Percentiles rank a stretch among this genome's conserved stretches.
These are phyloP conservation scores for Microtus obscurus DNA, from an alignment of 2,797 vertebrate genomes.

Conservation along the genomic window DNA sequence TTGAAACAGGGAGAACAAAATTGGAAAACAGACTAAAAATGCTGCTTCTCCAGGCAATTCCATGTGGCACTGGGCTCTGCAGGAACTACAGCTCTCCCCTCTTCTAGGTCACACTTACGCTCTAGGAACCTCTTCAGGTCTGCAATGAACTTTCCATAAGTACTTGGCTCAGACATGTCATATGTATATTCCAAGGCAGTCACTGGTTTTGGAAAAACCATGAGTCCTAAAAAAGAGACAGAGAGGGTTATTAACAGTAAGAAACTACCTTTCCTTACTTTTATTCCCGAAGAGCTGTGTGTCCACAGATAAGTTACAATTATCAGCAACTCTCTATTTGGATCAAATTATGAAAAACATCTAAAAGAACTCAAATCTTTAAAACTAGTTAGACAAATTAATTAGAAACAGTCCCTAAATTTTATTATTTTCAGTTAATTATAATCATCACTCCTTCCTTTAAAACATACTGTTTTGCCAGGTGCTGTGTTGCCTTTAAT, in stretches of 20 bases:
- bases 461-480: constrained; percentile 61
- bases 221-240: constrained; percentile 90
- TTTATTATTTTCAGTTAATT: constrained; percentile 43
- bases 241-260: constrained; percentile 62
- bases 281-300: constrained; percentile 42
- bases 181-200: constrained; percentile 91
- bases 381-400: neutral
- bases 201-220: constrained; percentile 92
- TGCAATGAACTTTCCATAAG: constrained; percentile 88
- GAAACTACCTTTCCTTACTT: constrained; percentile 30
- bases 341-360: constrained; percentile 34
- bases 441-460: constrained; percentile 53
- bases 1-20: neutral
- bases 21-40: neutral
- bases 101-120: constrained; percentile 89
- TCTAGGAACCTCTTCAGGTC: constrained; percentile 91
- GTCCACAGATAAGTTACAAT: neutral
- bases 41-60: constrained; percentile 6
- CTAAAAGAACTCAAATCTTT: constrained; percentile 67
- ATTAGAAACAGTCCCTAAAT: neutral
- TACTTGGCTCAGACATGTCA: constrained; percentile 86
- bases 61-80: neutral
- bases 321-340: constrained; percentile 53
- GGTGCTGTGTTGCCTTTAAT: neutral
- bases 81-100: neutral